A percentile compares a stretch with the other conserved stretches of the same genome.
phyloP scores from a whole-genome alignment of 2,888 invertebrate genomes.

The Hydrotaea cyrtoneurina region DNA sequence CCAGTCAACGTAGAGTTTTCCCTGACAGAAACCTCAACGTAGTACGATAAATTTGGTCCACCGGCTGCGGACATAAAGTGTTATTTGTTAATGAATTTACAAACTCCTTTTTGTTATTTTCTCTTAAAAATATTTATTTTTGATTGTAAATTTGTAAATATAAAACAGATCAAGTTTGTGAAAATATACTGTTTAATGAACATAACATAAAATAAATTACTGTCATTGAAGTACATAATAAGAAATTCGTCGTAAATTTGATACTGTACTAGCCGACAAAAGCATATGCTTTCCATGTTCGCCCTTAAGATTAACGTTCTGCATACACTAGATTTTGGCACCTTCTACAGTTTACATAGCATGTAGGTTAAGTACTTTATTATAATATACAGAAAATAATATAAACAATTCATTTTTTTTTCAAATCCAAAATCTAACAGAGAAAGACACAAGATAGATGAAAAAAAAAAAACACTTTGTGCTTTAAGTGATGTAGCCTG shows the following conservation, averaged over 20 bases:
- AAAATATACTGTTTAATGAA: neutral
- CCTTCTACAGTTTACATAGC: neutral
- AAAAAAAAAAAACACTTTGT: constrained; percentile 30
- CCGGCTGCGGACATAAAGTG: too few species aligned
- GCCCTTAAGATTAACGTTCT: neutral
- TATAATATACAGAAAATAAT: constrained; percentile 6
- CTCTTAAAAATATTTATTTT: neutral
- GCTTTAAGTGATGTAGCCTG: constrained; percentile 26
- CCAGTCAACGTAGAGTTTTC: too few species aligned
- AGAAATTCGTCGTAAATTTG: neutral
- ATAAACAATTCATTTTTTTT: neutral
- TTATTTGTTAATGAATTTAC: too few species aligned
- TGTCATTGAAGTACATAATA: neutral
- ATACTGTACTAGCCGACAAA: neutral
- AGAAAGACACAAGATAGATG: neutral
- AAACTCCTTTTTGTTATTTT: too few species aligned
- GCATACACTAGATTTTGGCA: constrained; percentile 1
- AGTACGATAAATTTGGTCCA: too few species aligned
- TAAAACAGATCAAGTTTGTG: neutral
- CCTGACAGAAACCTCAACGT: too few species aligned
- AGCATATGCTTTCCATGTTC: too few species aligned
- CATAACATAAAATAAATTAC: constrained; percentile 24
- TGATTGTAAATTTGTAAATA: constrained; percentile 22
- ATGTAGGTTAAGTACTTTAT: constrained; percentile 26
- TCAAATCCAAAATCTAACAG: constrained; percentile 20